These are phyloP conservation scores for Antedon mediterranea DNA, from an alignment of 53 echinoderm and acorn worm genomes.

Conservation along the genomic window DNA sequence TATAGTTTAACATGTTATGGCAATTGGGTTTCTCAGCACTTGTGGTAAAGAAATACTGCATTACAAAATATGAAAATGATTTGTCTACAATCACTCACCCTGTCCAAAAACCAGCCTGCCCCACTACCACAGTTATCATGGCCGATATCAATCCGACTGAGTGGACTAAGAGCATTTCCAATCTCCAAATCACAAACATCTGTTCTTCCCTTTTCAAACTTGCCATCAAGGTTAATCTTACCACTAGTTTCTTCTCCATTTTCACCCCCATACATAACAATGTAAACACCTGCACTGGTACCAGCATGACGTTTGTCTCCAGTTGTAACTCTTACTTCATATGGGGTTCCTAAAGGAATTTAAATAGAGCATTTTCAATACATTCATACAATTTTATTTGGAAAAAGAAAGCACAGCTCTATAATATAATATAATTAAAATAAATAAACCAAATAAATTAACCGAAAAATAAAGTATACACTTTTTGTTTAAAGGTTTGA, in stretches of 20 bases:
- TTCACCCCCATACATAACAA: slow-evolving; percentile 77
- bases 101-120: slow-evolving; percentile 87
- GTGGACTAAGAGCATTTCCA: slow-evolving; percentile 60
- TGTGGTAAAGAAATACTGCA: no score
- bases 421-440: no score
- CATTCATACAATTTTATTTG: no score
- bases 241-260: slow-evolving; percentile 79
- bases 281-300: slow-evolving; percentile 73
- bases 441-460: no score
- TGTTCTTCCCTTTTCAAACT: slow-evolving; percentile 85
- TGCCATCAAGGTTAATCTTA: slow-evolving; percentile 74
- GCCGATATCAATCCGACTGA: slow-evolving; percentile 69
- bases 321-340: slow-evolving; percentile 78
- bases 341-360: slow-evolving; percentile 64
- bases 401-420: no score
- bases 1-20: no score
- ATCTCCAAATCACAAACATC: slow-evolving; percentile 73
- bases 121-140: slow-evolving; percentile 86
- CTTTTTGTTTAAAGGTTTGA: no score
- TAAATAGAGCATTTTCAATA: no score
- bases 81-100: slow-evolving; percentile 40
- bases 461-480: no score
- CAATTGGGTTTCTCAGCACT: no score
- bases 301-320: slow-evolving; percentile 74
- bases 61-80: no score